These are phyloP conservation scores for Paratrypauchen microcephalus DNA, from an alignment of 2,797 vertebrate species.

Conservation along the genomic window DNA sequence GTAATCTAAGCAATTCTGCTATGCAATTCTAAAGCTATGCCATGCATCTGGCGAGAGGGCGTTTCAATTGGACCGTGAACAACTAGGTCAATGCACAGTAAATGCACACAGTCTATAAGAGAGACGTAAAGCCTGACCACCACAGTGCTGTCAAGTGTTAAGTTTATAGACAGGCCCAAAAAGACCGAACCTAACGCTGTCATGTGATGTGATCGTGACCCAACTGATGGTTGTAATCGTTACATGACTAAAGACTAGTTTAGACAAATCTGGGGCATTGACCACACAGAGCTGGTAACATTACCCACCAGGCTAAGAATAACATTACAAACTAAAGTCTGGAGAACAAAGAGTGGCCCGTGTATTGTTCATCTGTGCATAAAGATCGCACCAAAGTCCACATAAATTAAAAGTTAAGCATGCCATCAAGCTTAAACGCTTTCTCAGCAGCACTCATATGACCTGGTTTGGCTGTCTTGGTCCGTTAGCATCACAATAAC, in stretches of 20 bases:
- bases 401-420: constrained; percentile 33
- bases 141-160: constrained; percentile 11
- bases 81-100: constrained; percentile 19
- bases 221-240: not conserved
- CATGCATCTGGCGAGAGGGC: constrained; percentile 8
- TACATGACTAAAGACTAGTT: constrained; percentile 13
- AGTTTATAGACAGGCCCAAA: not conserved
- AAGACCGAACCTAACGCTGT: not conserved
- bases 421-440: constrained; percentile 23
- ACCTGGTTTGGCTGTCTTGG: constrained; percentile 67
- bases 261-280: constrained; percentile 17
- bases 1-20: not conserved
- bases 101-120: not conserved
- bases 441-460: constrained; percentile 39
- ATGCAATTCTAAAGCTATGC: not conserved
- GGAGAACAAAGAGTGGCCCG: constrained; percentile 45
- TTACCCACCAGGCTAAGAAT: constrained; percentile 4
- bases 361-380: not conserved
- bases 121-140: constrained; percentile 5
- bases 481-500: constrained; percentile 77
- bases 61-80: constrained; percentile 4
- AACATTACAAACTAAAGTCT: constrained; percentile 17
- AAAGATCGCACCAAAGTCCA: not conserved
- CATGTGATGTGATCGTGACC: constrained; percentile 8
- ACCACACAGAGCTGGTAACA: constrained; percentile 3